Evolutionary conservation across 2,113 vertebrate genomes (phyloP).

Genomic region (Oreochromis tanganicae): DNA sequence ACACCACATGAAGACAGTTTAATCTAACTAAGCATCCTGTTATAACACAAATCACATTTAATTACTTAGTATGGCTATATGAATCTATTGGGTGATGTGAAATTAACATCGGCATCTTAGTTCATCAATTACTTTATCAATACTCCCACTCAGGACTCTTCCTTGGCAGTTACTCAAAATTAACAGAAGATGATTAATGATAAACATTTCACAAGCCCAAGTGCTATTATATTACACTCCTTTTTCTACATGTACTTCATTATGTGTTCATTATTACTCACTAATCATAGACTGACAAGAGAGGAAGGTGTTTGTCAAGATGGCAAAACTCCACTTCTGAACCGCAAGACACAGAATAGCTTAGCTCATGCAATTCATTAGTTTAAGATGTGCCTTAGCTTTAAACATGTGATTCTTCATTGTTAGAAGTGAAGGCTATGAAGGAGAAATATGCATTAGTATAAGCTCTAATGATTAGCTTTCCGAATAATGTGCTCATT

Average conservation of each 20-base stretch:
- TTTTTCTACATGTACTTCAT: constrained; percentile 19
- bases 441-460: constrained; percentile 51
- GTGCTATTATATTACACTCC: constrained; percentile 8
- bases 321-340: neutral
- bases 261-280: constrained; percentile 15
- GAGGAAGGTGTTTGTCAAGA: constrained; percentile 9
- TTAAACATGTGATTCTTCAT: constrained; percentile 54
- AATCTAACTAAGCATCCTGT: constrained; percentile 2
- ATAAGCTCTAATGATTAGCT: constrained; percentile 53
- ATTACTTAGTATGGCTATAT: neutral
- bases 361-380: constrained; percentile 31
- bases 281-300: constrained; percentile 9
- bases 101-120: constrained; percentile 22
- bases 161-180: constrained; percentile 25
- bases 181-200: constrained; percentile 20
- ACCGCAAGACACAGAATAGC: neutral
- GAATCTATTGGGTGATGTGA: constrained; percentile 19
- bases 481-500: constrained; percentile 66
- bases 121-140: constrained; percentile 38
- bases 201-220: neutral
- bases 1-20: neutral
- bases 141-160: constrained; percentile 12
- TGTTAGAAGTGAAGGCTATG: constrained; percentile 61
- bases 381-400: constrained; percentile 16
- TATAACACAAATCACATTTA: constrained; percentile 27